Conservation (phyloP, 2,113 vertebrate genomes). For the Dipodomys ordii region DNA sequence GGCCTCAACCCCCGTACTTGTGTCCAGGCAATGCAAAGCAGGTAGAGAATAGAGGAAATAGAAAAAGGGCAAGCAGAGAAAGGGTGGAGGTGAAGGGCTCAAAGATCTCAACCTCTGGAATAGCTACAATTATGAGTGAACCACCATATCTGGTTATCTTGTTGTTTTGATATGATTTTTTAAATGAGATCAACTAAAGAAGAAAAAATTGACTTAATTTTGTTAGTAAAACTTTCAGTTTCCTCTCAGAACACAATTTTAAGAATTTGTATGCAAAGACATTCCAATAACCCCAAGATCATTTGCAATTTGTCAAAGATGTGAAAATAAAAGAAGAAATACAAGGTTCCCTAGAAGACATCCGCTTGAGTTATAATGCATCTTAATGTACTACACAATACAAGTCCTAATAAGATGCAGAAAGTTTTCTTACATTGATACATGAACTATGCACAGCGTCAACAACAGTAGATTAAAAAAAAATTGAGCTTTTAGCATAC, state of each 20-base stretch:
- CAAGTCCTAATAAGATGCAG: constrained; percentile 79
- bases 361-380: constrained; percentile 74
- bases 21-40: background rate
- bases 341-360: constrained; percentile 54
- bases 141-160: background rate
- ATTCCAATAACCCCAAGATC: constrained; percentile 59
- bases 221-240: constrained; percentile 13
- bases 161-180: constrained; percentile 1
- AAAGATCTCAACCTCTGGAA: too few species aligned
- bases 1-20: background rate
- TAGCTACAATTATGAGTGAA: too few species aligned
- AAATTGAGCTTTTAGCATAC: constrained; percentile 69
- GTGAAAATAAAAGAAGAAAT: constrained; percentile 20
- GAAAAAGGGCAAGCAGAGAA: background rate
- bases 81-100: background rate
- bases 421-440: constrained; percentile 73
- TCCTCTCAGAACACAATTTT: constrained; percentile 45
- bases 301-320: constrained; percentile 64
- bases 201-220: background rate
- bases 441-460: constrained; percentile 65
- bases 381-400: constrained; percentile 75
- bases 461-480: constrained; percentile 73
- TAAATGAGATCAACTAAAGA: background rate
- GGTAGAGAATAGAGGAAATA: background rate
- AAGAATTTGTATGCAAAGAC: constrained; percentile 56